Conservation (phyloP, 2,113 vertebrate species). For the Heterotilapia buettikoferi region DNA sequence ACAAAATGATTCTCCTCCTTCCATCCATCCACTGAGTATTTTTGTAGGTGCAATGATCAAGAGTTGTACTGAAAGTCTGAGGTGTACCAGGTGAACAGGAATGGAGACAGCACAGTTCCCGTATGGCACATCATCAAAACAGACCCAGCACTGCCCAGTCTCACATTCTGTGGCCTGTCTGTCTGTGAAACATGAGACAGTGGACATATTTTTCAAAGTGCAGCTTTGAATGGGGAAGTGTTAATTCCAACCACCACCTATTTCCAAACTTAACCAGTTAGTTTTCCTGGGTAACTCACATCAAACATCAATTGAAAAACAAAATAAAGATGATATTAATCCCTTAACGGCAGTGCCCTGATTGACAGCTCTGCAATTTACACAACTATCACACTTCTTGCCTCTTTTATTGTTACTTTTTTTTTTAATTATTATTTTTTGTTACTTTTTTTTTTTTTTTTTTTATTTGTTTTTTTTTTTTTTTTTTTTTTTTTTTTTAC, state of each 20-base stretch:
- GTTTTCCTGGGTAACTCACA: background rate
- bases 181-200: background rate
- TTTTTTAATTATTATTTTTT: fast-evolving
- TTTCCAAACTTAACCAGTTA: background rate
- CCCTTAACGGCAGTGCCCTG: background rate
- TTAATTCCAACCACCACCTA: background rate
- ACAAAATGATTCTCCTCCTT: background rate
- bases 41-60: too few relatives aligned
- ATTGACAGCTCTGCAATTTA: background rate
- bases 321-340: background rate
- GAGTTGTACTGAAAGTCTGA: background rate
- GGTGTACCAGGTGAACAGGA: background rate
- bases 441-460: background rate
- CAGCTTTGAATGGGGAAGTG: background rate
- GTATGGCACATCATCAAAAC: background rate
- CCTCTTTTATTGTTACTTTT: background rate
- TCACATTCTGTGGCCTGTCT: background rate
- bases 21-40: background rate
- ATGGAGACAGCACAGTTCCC: background rate
- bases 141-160: background rate
- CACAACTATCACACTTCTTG: background rate
- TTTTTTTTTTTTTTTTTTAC: too few relatives aligned
- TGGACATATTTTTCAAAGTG: background rate
- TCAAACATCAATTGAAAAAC: background rate
- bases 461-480: too few relatives aligned